Evolutionary conservation across 1,140 invertebrate genomes (phyloP), one percentile per base, ranked within the genome.

Genomic region (Danaus plexippus): DNA sequence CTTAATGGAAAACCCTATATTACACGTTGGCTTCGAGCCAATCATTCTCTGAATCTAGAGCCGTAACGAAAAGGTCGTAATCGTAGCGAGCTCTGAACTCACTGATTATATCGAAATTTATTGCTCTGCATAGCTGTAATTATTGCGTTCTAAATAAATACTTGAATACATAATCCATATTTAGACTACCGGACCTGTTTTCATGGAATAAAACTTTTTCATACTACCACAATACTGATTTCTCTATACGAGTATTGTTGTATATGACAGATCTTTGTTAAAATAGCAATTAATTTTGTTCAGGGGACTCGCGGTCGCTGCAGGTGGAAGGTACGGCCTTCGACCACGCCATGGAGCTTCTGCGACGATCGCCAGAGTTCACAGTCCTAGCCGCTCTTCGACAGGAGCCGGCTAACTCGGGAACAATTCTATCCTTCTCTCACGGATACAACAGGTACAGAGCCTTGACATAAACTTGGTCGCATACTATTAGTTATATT

Each of bases 381-480:
- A 95, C 94, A 49, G 88, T 96, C 67, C 89, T 93, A 53, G 93
- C 94, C 42, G 90, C 90, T 63, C 79, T 96, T 32, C 89, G 91
- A 54, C 95, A 96, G 85, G 94, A 95, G 80, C 90, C 91, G 62
- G 90, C 90, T 66, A 96, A 95, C 88, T 92, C 92, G 50, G 95
- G 94, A 76, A 93, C 93, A 53, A 92, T 96, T 66, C 88, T 96
- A 64, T 92, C 94, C 67, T 94, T 95, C 85, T 93, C 94, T 53
- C 91, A 92, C 75, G 92, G 92, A 67, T 90, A 90, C 80, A 92
- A 93, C 88, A 91, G 92, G 91, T 92, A 76, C 7, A 45, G 22
- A 6, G 22, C 7, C 22, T 32, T 32, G 7, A 32, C 7, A 32
- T 32, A 32, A 32, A 32, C 22, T 32, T 32, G 22, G 22, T 32